phyloP scores from a whole-genome alignment of 2,113 vertebrate species.

The Cyprinodon variegatus region DNA sequence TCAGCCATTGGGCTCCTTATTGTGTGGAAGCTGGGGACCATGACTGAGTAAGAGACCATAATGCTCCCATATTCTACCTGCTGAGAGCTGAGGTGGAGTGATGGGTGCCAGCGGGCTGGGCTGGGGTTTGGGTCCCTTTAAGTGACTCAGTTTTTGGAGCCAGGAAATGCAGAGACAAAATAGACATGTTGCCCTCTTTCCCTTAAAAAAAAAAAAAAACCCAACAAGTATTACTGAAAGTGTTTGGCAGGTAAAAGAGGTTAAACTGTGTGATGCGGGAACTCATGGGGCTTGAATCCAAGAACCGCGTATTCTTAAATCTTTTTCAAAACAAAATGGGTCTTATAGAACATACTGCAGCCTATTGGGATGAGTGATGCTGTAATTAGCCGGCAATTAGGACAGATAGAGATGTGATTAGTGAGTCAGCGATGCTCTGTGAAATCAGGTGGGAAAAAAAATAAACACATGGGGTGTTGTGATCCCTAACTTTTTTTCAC shows the following conservation, averaged over 20 bases:
- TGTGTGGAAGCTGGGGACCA: background rate
- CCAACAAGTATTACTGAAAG: slow-evolving; percentile 5
- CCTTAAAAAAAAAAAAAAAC: slow-evolving; percentile 12
- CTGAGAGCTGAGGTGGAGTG: slow-evolving; percentile 13
- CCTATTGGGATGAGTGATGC: slow-evolving; percentile 43
- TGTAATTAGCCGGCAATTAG: slow-evolving; percentile 59
- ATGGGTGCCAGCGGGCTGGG: slow-evolving; percentile 30
- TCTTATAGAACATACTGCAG: slow-evolving; percentile 30
- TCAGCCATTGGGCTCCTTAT: background rate
- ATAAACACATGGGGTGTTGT: slow-evolving; percentile 28
- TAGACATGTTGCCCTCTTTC: slow-evolving; percentile 26
- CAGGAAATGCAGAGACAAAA: slow-evolving; percentile 40
- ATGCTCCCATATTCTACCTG: slow-evolving; percentile 23
- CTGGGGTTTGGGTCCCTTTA: slow-evolving; percentile 23
- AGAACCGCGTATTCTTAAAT: slow-evolving; percentile 29
- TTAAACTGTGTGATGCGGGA: slow-evolving; percentile 24
- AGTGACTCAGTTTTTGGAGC: slow-evolving; percentile 26
- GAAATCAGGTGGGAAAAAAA: slow-evolving; percentile 6
- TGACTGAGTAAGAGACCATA: slow-evolving; percentile 11
- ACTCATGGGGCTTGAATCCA: slow-evolving; percentile 16
- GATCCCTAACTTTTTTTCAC: slow-evolving; percentile 1
- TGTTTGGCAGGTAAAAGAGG: slow-evolving; percentile 16
- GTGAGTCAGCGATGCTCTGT: slow-evolving; percentile 43
- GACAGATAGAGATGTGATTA: slow-evolving; percentile 32
- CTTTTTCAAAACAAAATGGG: slow-evolving; percentile 50